Conservation (phyloP, 1,140 invertebrate genomes). For the Apis dorsata region DNA sequence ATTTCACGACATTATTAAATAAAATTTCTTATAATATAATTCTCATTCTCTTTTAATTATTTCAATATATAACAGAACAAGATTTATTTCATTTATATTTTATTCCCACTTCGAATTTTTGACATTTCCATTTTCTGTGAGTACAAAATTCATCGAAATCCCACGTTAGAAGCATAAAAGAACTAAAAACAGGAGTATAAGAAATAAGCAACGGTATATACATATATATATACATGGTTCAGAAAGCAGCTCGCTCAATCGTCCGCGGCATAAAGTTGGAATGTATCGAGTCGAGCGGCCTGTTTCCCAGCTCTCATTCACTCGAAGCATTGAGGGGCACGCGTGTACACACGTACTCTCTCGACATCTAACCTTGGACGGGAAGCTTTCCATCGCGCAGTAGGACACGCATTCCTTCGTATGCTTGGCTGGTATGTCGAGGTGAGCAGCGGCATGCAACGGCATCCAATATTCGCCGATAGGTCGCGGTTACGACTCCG, state of each 20-base stretch:
- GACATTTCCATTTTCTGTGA: background rate
- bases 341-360: slow-evolving; percentile 34
- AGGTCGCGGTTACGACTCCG: slow-evolving; percentile 77
- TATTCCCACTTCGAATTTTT: background rate
- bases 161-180: background rate
- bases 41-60: background rate
- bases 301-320: slow-evolving; percentile 48
- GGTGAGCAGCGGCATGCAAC: slow-evolving; percentile 76
- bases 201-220: too few species aligned
- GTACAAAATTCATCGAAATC: background rate
- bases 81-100: background rate
- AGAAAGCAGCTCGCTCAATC: background rate
- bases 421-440: slow-evolving; percentile 75
- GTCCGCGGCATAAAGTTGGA: slow-evolving; percentile 50
- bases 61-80: background rate
- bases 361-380: slow-evolving; percentile 73
- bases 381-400: slow-evolving; percentile 71
- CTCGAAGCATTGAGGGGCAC: slow-evolving; percentile 28
- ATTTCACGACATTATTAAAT: background rate
- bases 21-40: background rate
- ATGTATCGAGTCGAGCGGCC: slow-evolving; percentile 41
- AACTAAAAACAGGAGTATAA: background rate
- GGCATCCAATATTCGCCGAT: slow-evolving; percentile 78
- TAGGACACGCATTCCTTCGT: slow-evolving; percentile 76
- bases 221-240: too few species aligned